Conservation (phyloP, 2,113 vertebrate genomes). For the Cyprinodon variegatus region DNA sequence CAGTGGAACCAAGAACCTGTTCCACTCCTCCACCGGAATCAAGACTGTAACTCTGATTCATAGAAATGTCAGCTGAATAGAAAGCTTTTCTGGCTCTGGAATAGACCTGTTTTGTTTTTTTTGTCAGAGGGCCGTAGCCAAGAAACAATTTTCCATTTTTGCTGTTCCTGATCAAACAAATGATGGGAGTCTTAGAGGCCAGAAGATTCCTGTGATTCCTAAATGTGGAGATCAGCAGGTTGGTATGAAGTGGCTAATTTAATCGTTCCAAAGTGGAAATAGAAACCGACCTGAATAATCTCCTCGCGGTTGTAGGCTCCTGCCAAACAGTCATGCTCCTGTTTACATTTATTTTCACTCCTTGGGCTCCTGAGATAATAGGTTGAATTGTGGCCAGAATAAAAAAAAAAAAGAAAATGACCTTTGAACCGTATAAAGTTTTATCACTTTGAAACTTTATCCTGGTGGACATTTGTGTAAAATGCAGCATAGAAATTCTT, state of each 20-base stretch:
- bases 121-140: conserved; percentile 9
- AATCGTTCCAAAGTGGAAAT: conserved; percentile 20
- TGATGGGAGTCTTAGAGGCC: conserved; percentile 14
- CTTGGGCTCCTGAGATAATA: background rate
- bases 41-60: background rate
- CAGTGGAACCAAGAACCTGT: background rate
- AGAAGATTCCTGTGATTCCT: conserved; percentile 35
- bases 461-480: background rate
- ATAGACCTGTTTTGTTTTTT: conserved; percentile 13
- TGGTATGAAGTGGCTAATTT: conserved; percentile 25
- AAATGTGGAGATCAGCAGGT: conserved; percentile 25
- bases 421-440: background rate
- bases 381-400: conserved; percentile 1
- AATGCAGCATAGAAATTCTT: background rate
- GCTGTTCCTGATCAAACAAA: background rate
- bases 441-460: background rate
- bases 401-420: background rate
- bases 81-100: conserved; percentile 9
- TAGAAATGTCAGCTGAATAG: conserved; percentile 5
- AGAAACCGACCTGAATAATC: conserved; percentile 16
- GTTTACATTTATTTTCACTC: background rate
- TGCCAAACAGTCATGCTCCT: conserved; percentile 6
- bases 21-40: conserved; percentile 16
- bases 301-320: background rate
- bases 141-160: conserved; percentile 31